Conservation (phyloP, 2,888 invertebrate species). For the Exocentrus adspersus region DNA sequence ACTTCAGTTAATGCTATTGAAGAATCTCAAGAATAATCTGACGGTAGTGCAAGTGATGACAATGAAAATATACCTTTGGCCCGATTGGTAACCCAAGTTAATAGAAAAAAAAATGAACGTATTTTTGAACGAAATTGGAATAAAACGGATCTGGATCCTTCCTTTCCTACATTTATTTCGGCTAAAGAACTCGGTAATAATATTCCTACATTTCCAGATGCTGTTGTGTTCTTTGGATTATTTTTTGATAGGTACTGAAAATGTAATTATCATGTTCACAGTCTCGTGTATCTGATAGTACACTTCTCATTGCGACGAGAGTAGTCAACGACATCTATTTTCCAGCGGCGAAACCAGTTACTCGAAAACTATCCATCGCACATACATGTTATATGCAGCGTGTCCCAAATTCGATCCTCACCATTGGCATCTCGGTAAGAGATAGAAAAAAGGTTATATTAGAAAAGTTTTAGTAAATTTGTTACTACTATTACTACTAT, state of each 20-base stretch:
- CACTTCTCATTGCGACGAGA: too few relatives aligned
- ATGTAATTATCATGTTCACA: not conserved
- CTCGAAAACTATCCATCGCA: not conserved
- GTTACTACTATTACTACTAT: too few relatives aligned
- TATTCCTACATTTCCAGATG: not conserved
- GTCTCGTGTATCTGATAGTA: too few relatives aligned
- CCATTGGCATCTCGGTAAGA: too few relatives aligned
- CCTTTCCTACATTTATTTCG: not conserved
- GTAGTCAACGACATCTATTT: too few relatives aligned
- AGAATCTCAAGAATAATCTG: not conserved
- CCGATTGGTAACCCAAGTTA: not conserved
- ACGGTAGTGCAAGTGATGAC: not conserved
- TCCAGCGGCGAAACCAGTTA: not conserved
- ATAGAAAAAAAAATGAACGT: not conserved
- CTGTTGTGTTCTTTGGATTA: slow-evolving; percentile 11
- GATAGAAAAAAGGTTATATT: too few relatives aligned
- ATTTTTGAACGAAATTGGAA: slow-evolving; percentile 11
- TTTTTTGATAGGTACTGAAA: not conserved
- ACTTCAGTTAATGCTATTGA: not conserved
- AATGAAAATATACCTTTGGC: slow-evolving; percentile 9
- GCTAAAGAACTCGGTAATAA: not conserved
- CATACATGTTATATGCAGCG: not conserved
- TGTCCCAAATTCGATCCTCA: not conserved
- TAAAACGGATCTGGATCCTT: slow-evolving; percentile 6
- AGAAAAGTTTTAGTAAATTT: not conserved